Evolutionary conservation across 2,113 vertebrate species (phyloP).

Genomic region (Phodopus roborovskii): DNA sequence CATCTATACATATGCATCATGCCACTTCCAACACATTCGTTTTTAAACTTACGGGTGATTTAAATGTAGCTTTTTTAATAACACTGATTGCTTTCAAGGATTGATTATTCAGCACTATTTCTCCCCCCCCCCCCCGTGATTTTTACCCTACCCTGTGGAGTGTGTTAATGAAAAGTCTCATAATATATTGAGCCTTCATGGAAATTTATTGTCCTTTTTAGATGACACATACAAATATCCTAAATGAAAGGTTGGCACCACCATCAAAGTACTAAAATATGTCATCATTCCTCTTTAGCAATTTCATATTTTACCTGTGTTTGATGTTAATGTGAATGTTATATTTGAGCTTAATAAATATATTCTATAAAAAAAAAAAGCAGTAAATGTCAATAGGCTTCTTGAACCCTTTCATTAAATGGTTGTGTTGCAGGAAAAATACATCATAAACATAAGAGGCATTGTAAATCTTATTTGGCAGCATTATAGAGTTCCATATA

Average conservation of each 20-base stretch:
- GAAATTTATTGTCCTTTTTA: slow-evolving; percentile 88
- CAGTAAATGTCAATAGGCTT: slow-evolving; percentile 85
- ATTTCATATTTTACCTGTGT: slow-evolving; percentile 87
- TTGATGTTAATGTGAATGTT: slow-evolving; percentile 87
- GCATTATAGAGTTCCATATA: slow-evolving; percentile 58
- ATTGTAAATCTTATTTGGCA: slow-evolving; percentile 81
- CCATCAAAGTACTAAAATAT: slow-evolving; percentile 86
- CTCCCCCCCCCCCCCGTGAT: slow-evolving; percentile 78
- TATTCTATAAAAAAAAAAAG: slow-evolving; percentile 80
- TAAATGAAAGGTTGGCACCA: slow-evolving; percentile 87
- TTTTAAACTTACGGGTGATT: slow-evolving; percentile 81
- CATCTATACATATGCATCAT: slow-evolving; percentile 46
- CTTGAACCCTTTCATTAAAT: slow-evolving; percentile 85
- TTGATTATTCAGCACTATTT: slow-evolving; percentile 84
- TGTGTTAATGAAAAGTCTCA: slow-evolving; percentile 83
- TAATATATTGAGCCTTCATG: slow-evolving; percentile 84
- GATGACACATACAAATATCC: slow-evolving; percentile 86
- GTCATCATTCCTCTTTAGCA: slow-evolving; percentile 84
- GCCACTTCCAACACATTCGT: slow-evolving; percentile 73
- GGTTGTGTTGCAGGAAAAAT: slow-evolving; percentile 80
- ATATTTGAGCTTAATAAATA: slow-evolving; percentile 84
- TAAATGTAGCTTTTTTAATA: slow-evolving; percentile 84
- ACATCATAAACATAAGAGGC: slow-evolving; percentile 77
- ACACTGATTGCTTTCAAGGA: slow-evolving; percentile 81
- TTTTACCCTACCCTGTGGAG: slow-evolving; percentile 82